These are phyloP conservation scores for Hafferia zeledoni DNA, from an alignment of 2,797 vertebrate genomes.

Conservation along the genomic window DNA sequence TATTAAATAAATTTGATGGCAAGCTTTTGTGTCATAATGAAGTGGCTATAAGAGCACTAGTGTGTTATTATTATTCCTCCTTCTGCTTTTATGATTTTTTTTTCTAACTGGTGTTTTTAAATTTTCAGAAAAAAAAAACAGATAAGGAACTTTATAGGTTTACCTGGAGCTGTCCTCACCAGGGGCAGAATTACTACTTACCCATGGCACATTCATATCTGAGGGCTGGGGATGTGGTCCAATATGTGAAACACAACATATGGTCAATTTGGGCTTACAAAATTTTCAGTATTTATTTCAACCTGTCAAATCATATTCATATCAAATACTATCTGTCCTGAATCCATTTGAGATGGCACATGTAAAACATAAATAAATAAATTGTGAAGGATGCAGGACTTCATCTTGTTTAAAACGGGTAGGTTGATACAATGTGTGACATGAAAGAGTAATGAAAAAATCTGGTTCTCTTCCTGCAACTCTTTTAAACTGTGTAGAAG, in stretches of 20 bases:
- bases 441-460: neutral
- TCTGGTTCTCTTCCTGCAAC: neutral
- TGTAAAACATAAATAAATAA: neutral
- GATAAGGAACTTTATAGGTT: neutral
- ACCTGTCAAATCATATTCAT: neutral
- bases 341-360: neutral
- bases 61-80: neutral
- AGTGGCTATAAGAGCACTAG: neutral
- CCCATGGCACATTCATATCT: neutral
- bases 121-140: neutral
- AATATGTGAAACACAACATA: neutral
- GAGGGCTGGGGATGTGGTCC: neutral
- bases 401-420: neutral
- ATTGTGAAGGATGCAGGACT: neutral
- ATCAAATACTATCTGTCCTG: neutral
- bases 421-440: neutral
- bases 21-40: neutral
- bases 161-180: neutral
- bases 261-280: neutral
- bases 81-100: accelerated
- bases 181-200: neutral
- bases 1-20: neutral
- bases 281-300: neutral
- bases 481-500: neutral
- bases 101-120: neutral